Evolutionary conservation across 1,140 invertebrate genomes (phyloP).

Genomic region (Sweltsa coloradensis): DNA sequence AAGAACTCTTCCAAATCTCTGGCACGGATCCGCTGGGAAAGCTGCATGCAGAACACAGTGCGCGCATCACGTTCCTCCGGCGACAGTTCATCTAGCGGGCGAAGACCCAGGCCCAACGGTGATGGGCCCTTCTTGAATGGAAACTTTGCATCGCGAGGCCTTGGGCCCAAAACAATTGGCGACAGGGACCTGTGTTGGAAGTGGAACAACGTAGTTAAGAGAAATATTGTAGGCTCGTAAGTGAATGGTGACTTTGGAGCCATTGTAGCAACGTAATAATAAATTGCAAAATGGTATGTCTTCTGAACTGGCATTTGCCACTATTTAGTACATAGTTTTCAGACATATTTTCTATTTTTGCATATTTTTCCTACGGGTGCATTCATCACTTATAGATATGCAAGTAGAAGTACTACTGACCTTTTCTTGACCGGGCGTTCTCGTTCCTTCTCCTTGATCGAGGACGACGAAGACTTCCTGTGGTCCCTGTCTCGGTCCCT

Average conservation of each 20-base stretch:
- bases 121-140: slow-evolving; percentile 12
- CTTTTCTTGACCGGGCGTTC: slow-evolving; percentile 18
- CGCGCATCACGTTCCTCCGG: slow-evolving; percentile 96
- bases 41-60: slow-evolving; percentile 97
- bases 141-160: slow-evolving; percentile 11
- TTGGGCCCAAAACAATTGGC: slow-evolving; percentile 11
- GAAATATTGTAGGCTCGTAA: no score
- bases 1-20: slow-evolving; percentile 99
- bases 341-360: no score
- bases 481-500: slow-evolving; percentile 22
- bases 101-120: slow-evolving; percentile 20
- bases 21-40: slow-evolving; percentile 86
- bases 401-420: slow-evolving; percentile 1
- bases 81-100: slow-evolving; percentile 60
- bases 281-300: no score
- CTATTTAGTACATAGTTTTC: no score
- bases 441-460: slow-evolving; percentile 23
- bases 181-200: no score
- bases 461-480: background rate
- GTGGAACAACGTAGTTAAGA: no score
- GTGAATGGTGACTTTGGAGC: no score
- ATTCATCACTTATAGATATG: no score
- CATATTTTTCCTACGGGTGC: no score
- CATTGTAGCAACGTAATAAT: no score
- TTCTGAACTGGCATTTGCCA: no score